A percentile compares a stretch with the other conserved stretches of the same genome.
These are phyloP conservation scores for Paratrypauchen microcephalus DNA, from an alignment of 2,797 vertebrate species.

Conservation along the genomic window DNA sequence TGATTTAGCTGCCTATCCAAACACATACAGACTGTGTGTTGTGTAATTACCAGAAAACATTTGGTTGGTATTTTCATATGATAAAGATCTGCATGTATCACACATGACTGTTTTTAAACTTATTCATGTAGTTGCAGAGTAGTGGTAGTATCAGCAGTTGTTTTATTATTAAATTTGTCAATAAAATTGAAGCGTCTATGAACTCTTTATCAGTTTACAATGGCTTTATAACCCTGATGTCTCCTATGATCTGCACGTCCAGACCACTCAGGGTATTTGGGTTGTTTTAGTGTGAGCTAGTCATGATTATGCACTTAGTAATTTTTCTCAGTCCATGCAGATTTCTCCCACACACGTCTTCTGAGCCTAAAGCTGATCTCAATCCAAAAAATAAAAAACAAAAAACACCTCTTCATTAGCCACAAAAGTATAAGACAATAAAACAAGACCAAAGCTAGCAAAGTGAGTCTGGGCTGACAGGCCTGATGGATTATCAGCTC, in stretches of 20 bases:
- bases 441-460: constrained; percentile 25
- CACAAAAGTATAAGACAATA: constrained; percentile 17
- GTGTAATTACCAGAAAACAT: no score
- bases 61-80: no score
- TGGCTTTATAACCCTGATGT: not conserved
- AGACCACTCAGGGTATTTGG: constrained; percentile 16
- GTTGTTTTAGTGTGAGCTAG: constrained; percentile 24
- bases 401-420: constrained; percentile 52
- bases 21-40: no score
- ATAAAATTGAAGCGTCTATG: not conserved
- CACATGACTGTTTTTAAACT: no score
- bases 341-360: constrained; percentile 53
- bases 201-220: not conserved
- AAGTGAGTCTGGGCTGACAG: constrained; percentile 13
- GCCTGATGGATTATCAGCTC: not conserved
- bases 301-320: constrained; percentile 47
- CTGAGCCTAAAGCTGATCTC: constrained; percentile 37
- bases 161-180: not conserved
- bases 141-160: not conserved
- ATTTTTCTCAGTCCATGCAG: constrained; percentile 44
- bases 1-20: no score
- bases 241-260: not conserved
- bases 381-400: no score
- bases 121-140: not conserved
- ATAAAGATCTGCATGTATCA: no score